Evolutionary conservation across 2,797 vertebrate species (phyloP), one percentile per base, ranked within the genome.

Genomic region (Astyanax mexicanus): DNA sequence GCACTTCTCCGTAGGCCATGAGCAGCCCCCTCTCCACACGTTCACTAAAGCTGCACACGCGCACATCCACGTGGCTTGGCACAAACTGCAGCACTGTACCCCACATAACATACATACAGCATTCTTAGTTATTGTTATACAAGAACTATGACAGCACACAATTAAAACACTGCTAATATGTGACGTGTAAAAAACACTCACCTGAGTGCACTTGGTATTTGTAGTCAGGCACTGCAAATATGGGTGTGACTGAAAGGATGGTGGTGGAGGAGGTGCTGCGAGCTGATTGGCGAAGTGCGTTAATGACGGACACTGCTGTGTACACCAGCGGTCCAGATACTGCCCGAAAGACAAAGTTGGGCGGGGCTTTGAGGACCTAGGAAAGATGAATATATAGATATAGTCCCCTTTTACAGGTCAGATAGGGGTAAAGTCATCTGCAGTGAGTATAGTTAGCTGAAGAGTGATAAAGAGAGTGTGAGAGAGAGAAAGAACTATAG

Each of bases 51-150:
- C 92, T 96, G 72, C 98, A 99, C 75, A 98, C 88, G 3, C 96
- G 86, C 23, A 95, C 83, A 19, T 98, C 97, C 42, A 97, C 84
- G 0, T 94, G 94, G 27, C 88, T 85, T n/a, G 98, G 97, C 57
- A 99, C 96, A 77, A 99, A 98, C 92, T 98, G 97, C 80, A 99
- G 93, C 42, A 98, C 95, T 96, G 85, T n/a, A 77, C 21, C 11
- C 44, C 37, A 74, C 42, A 75, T 3, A 67, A 60, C 6, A 55
- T n/a, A 23, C 21, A 21, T 4, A 47, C 29, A 38, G 45, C 37
- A 67, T 40, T 13, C 10, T 42, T 40, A 12, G 4, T 9, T 38
- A 57, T 6, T 75, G 21, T 12, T 32, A 45, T 17, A 27, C 17
- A 52, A 37, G 7, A 52, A 21, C 19, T 62, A 21, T 15, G 10